phyloP scores from a whole-genome alignment of 1,140 invertebrate genomes.

The Pygmarrhopalites habei region DNA sequence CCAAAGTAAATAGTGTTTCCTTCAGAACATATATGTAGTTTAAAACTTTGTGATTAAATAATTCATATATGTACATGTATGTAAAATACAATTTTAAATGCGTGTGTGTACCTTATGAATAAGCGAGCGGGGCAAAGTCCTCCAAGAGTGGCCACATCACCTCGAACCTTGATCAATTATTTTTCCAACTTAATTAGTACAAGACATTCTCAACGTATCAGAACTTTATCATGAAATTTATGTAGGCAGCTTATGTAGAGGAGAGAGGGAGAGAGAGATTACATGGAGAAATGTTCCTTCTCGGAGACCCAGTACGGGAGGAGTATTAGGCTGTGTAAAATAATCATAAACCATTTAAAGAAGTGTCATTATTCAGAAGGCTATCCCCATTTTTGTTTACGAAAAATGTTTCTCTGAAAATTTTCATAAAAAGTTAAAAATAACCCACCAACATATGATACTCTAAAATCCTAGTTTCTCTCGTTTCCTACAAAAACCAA shows the following conservation, averaged over 20 bases:
- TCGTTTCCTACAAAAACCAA: slow-evolving; percentile 50
- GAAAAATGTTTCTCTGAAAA: too few relatives aligned
- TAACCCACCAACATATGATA: slow-evolving; percentile 60
- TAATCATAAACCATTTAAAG: too few relatives aligned
- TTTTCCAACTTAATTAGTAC: too few relatives aligned
- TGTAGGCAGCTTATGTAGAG: too few relatives aligned
- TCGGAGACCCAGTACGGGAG: slow-evolving; percentile 59
- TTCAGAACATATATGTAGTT: not conserved
- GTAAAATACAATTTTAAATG: slow-evolving; percentile 27
- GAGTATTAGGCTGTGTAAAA: slow-evolving; percentile 45
- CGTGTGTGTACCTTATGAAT: slow-evolving; percentile 54
- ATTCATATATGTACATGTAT: slow-evolving; percentile 19
- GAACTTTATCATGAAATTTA: too few relatives aligned
- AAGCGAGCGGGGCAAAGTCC: slow-evolving; percentile 57
- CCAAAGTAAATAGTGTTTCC: not conserved
- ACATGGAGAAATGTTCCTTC: slow-evolving; percentile 61
- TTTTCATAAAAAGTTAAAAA: too few relatives aligned
- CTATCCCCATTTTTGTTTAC: too few relatives aligned
- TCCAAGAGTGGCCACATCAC: slow-evolving; percentile 52
- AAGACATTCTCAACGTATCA: too few relatives aligned
- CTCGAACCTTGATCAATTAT: too few relatives aligned
- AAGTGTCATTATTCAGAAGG: too few relatives aligned
- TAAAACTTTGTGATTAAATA: not conserved
- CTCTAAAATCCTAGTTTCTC: slow-evolving; percentile 57
- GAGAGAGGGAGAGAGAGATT: too few relatives aligned